Evolutionary conservation across 2,888 invertebrate genomes (phyloP).

Genomic region (Alcis repandata): DNA sequence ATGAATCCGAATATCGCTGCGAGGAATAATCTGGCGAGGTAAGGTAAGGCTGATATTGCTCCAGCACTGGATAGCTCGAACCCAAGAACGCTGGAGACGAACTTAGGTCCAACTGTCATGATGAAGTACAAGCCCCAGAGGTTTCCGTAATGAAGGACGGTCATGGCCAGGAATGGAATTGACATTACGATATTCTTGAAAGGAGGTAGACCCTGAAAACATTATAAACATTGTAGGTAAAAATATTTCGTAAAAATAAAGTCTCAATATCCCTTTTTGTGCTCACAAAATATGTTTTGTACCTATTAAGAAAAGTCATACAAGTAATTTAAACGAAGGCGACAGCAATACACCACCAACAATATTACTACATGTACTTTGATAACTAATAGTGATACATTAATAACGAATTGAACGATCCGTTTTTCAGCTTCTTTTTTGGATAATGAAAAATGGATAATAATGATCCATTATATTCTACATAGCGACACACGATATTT

Average conservation of each 20-base stretch:
- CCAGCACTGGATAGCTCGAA: slow-evolving; percentile 91
- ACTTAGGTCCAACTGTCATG: slow-evolving; percentile 92
- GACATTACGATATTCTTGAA: slow-evolving; percentile 88
- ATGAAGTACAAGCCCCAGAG: slow-evolving; percentile 92
- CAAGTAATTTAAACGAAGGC: too few relatives aligned
- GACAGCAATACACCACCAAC: too few relatives aligned
- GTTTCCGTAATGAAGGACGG: slow-evolving; percentile 90
- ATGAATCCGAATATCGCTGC: slow-evolving; percentile 90
- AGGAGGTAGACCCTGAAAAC: slow-evolving; percentile 88
- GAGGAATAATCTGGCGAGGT: slow-evolving; percentile 89
- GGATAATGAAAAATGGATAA: background rate
- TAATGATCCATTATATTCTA: background rate
- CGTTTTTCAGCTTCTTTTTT: background rate
- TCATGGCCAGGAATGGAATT: slow-evolving; percentile 89
- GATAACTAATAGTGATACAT: too few relatives aligned
- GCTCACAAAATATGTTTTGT: too few relatives aligned
- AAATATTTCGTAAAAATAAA: background rate
- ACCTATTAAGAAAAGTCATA: too few relatives aligned
- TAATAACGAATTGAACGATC: too few relatives aligned
- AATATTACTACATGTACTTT: too few relatives aligned
- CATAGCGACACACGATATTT: background rate
- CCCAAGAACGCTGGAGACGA: slow-evolving; percentile 90
- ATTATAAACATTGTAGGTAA: slow-evolving; percentile 30
- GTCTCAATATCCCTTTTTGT: too few relatives aligned
- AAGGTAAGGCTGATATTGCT: slow-evolving; percentile 89